These are phyloP conservation scores for Saguinus midas DNA, from an alignment of 2,113 vertebrate species.

Conservation along the genomic window DNA sequence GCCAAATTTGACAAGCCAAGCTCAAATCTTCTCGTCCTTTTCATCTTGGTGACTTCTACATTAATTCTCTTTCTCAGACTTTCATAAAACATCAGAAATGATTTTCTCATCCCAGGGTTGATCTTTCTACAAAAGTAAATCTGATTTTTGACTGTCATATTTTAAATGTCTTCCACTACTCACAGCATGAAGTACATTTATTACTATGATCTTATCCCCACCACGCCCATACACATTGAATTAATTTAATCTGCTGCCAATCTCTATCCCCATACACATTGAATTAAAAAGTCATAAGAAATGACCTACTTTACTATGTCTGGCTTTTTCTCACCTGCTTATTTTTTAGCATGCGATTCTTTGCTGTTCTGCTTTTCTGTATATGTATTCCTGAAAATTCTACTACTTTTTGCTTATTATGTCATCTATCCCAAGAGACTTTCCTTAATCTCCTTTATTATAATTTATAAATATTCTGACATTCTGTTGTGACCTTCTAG, in stretches of 20 bases:
- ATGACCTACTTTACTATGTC: not conserved
- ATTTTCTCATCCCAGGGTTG: not conserved
- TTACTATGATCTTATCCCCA: not conserved
- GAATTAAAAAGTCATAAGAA: not conserved
- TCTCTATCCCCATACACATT: rapidly evolving
- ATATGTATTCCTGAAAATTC: not conserved
- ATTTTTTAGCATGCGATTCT: not conserved
- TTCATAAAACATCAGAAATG: not conserved
- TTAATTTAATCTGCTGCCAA: not conserved
- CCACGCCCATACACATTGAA: not conserved
- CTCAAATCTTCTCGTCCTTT: not conserved
- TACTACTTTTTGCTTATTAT: not conserved
- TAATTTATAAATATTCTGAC: not conserved
- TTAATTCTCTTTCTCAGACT: not conserved
- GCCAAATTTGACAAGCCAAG: not conserved
- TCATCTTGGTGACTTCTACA: not conserved
- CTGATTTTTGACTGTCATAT: not conserved
- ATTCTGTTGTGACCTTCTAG: not conserved
- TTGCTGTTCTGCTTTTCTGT: not conserved
- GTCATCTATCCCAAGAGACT: not conserved
- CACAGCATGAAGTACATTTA: not conserved
- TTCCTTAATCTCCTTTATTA: not conserved
- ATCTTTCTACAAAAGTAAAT: not conserved
- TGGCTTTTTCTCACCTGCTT: not conserved
- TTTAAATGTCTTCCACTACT: not conserved